Evolutionary conservation across 2,888 invertebrate genomes (phyloP), one percentile per base, ranked within the genome.

Genomic region (Saturnia pavonia): DNA sequence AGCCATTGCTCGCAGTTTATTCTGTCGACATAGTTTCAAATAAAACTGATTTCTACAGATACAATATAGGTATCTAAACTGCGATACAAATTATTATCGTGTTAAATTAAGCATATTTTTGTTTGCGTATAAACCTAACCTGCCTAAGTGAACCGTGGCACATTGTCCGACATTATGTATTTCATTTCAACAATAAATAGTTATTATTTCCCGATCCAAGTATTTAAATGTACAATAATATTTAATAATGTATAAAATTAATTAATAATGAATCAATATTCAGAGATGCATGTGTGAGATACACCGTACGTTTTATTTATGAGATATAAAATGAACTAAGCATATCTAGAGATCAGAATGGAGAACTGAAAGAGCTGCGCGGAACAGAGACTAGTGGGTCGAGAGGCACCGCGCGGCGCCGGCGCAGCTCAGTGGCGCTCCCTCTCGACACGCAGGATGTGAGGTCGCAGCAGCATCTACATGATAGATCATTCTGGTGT

Each of bases 191-290:
- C 16, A 1, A 16, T 12, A 1, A 43, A 43, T 43, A 12, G 14
- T 16, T 48, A 3, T 1, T 51, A 19, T 51, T n/a, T 1, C n/a
- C 51, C n/a, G 51, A n/a, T n/a, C 51, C n/a, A n/a, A n/a, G n/a
- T 51, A n/a, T 51, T 51, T 7, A 51, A n/a, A 19, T 51, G 6
- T n/a, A 51, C 6, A 51, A 51, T 51, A 51, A 51, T n/a, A 19
- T 16, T n/a, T 51, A 19, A n/a, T 51, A n/a, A 51, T 51, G n/a
- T 51, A 51, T n/a, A 51, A 19, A 51, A 51, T 51, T n/a, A 1
- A n/a, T 51, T 7, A 6, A 51, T 51, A 7, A n/a, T 51, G n/a
- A 19, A 19, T 51, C 19, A 76, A 78, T 76, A 51, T n/a, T n/a
- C n/a, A n/a, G n/a, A n/a, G n/a, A n/a, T n/a, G n/a, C n/a, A n/a